phyloP scores from a whole-genome alignment of 2,888 invertebrate species.

The Anarsia innoxiella region DNA sequence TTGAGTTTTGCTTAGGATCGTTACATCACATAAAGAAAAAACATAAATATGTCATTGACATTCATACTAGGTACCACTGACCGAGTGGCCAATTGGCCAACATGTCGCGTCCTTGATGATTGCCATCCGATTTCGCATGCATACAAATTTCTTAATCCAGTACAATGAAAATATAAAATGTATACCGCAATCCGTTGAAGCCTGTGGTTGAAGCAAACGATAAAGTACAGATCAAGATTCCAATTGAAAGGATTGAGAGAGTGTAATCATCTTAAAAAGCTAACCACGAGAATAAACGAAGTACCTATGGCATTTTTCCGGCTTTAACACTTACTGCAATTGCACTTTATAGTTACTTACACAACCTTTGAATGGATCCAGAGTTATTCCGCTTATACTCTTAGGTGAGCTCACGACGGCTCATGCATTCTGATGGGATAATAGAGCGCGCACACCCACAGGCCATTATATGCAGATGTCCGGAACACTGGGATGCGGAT shows the following conservation, averaged over 20 bases:
- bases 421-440: slow-evolving; percentile 44
- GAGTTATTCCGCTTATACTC: slow-evolving; percentile 5
- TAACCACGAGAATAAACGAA: no score
- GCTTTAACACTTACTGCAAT: background rate
- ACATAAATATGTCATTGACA: slow-evolving; percentile 40
- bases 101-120: slow-evolving; percentile 38
- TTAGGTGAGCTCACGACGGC: slow-evolving; percentile 16
- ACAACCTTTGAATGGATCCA: slow-evolving; percentile 9
- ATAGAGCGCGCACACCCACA: slow-evolving; percentile 52
- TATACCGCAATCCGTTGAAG: no score
- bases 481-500: slow-evolving; percentile 29
- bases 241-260: no score
- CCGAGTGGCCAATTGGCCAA: slow-evolving; percentile 38
- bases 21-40: slow-evolving; percentile 32
- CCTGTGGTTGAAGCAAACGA: no score
- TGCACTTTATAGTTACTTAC: slow-evolving; percentile 6
- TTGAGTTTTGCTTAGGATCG: slow-evolving; percentile 13
- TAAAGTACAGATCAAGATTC: no score
- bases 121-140: slow-evolving; percentile 26
- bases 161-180: slow-evolving; percentile 10
- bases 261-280: no score
- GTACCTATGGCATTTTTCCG: no score
- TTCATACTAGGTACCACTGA: slow-evolving; percentile 28
- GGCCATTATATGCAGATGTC: slow-evolving; percentile 65
- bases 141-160: slow-evolving; percentile 11